Evolutionary conservation across 2,113 vertebrate genomes (phyloP).

Genomic region (Stegostoma tigrinum): DNA sequence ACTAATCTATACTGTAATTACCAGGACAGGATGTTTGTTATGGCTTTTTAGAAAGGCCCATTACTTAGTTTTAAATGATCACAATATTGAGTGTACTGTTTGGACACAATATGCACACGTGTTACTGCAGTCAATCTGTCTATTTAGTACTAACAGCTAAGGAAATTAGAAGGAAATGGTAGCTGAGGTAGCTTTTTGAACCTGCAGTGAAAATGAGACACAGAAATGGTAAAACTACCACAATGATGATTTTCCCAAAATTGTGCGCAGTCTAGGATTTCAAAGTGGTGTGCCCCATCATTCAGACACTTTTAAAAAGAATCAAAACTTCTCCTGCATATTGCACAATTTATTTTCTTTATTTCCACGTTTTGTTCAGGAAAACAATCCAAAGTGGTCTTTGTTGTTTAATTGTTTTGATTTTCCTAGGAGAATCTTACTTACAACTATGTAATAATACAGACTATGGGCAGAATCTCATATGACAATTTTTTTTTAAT

Average conservation of each 20-base stretch:
- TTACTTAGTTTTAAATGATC: background rate
- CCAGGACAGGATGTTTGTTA: background rate
- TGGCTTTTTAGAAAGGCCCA: background rate
- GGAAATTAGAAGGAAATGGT: background rate
- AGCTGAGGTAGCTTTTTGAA: background rate
- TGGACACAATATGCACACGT: background rate
- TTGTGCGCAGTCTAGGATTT: background rate
- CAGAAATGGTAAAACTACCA: background rate
- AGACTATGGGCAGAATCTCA: background rate
- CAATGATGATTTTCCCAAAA: background rate
- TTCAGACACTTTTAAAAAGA: background rate
- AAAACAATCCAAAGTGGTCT: background rate
- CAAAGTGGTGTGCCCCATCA: background rate
- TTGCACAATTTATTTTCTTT: background rate
- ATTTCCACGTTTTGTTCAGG: background rate
- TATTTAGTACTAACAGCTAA: background rate
- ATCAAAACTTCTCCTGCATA: background rate
- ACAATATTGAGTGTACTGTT: background rate
- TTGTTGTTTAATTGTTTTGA: background rate
- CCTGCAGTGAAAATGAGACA: background rate
- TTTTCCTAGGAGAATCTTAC: background rate
- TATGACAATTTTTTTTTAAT: too few relatives aligned
- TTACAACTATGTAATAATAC: background rate
- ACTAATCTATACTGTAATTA: constrained; percentile 23
- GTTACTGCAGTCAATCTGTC: background rate